phyloP scores from a whole-genome alignment of 2,113 vertebrate genomes.

The Apodemus speciosus region DNA sequence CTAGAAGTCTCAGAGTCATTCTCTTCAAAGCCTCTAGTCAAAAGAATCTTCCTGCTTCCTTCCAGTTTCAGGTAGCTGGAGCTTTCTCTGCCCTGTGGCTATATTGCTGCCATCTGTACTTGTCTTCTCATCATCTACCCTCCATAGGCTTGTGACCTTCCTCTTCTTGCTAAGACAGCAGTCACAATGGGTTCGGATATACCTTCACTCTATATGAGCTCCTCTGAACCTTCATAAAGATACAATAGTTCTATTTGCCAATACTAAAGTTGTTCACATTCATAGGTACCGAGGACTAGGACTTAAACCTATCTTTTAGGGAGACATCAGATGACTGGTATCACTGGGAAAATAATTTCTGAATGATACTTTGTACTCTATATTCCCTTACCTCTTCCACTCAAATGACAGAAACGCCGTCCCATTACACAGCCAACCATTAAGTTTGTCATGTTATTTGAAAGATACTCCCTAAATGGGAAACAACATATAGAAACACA shows the following conservation, averaged over 20 bases:
- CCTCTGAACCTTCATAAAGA: conserved; percentile 20
- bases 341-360: not conserved
- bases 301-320: not conserved
- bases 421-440: not conserved
- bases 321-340: not conserved
- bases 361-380: not conserved
- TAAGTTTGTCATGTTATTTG: conserved; percentile 18
- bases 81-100: not conserved
- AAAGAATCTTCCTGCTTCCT: not conserved
- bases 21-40: not conserved
- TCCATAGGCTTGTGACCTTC: not conserved
- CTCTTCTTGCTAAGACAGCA: not conserved
- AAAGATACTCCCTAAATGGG: not conserved
- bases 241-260: conserved; percentile 30
- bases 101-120: not conserved
- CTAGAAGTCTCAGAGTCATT: not conserved
- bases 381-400: not conserved
- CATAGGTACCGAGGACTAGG: not conserved
- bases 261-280: conserved; percentile 4
- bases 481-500: not conserved
- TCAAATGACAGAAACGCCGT: conserved; percentile 24
- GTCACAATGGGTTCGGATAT: not conserved
- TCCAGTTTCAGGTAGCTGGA: not conserved
- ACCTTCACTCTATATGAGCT: not conserved
- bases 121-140: not conserved